Evolutionary conservation across 1,140 invertebrate genomes (phyloP), one percentile per base, ranked within the genome.

Genomic region (Asbolus verrucosus): DNA sequence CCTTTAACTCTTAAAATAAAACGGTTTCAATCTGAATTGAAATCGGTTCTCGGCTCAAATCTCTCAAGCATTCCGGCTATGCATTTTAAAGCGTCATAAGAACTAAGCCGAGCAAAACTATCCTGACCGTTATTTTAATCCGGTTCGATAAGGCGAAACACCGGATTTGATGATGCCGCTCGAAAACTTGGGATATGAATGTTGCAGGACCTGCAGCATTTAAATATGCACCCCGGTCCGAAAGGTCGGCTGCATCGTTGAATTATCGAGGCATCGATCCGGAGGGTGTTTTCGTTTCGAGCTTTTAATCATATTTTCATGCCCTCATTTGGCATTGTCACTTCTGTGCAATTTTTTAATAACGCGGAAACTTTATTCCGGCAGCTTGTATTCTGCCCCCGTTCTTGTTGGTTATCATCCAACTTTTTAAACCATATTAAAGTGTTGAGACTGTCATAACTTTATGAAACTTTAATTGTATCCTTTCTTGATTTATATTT

Each of bases 1-100:
- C 46, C 46, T 46, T 46, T 46, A 46, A 46, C 41, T 46, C 46
- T 54, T 54, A 54, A 54, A 54, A 54, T 54, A 54, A 54, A 54
- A 54, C 46, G 19, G 27, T 54, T 54, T 54, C 46, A 54, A 54
- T 54, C 46, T 54, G 46, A 54, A 54, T 24, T 54, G 46, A 54
- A 54, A 54, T 54, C 46, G 46, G 46, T 54, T 54, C 27, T 54
- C 46, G 46, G 18, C 46, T 27, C 19, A 54, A 54, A 54, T 54
- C 46, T 54, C 46, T 27, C 21, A 54, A 54, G 46, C 13, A 54
- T 54, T 54, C 21, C 2, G 46, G 46, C 46, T 54, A 54, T 54
- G 46, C 46, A 54, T 54, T 54, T 54, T 54, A 54, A 54, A 54
- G 21, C 46, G 27, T 54, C 46, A 27, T 54, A 11, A 27, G 46